Evolutionary conservation across 2,113 vertebrate species (phyloP).

Genomic region (Melanerpes aurifrons): DNA sequence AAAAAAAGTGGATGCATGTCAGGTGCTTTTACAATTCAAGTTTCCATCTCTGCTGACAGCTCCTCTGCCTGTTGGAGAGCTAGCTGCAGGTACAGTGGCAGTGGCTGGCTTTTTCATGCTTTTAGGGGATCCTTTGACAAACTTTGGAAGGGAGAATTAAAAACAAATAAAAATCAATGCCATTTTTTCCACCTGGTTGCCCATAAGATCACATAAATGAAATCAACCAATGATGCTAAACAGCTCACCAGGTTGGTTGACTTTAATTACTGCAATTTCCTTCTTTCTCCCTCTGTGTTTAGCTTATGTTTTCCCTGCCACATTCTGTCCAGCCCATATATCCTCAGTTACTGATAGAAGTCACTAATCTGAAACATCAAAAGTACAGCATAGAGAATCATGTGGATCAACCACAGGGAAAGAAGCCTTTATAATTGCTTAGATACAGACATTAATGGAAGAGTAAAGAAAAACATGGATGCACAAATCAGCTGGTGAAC

Average conservation of each 20-base stretch:
- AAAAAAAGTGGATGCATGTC: neutral
- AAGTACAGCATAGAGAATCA: neutral
- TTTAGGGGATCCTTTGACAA: constrained; percentile 8
- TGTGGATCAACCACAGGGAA: neutral
- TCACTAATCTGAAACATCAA: neutral
- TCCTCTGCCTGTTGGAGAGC: neutral
- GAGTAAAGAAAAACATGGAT: neutral
- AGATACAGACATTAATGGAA: neutral
- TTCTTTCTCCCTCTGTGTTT: neutral
- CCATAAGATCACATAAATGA: neutral
- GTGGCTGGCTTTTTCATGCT: neutral
- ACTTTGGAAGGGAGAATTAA: neutral
- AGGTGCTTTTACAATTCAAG: neutral
- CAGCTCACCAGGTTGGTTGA: neutral
- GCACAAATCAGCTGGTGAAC: neutral
- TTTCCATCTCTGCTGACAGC: neutral
- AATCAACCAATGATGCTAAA: neutral
- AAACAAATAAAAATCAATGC: neutral
- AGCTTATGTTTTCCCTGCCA: neutral
- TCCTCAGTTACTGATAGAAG: neutral
- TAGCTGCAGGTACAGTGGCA: neutral
- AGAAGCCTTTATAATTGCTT: neutral
- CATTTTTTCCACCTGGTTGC: neutral
- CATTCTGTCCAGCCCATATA: neutral
- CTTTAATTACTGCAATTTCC: neutral